Conservation (phyloP, 2,888 invertebrate genomes). For the Schizaphis graminum region DNA sequence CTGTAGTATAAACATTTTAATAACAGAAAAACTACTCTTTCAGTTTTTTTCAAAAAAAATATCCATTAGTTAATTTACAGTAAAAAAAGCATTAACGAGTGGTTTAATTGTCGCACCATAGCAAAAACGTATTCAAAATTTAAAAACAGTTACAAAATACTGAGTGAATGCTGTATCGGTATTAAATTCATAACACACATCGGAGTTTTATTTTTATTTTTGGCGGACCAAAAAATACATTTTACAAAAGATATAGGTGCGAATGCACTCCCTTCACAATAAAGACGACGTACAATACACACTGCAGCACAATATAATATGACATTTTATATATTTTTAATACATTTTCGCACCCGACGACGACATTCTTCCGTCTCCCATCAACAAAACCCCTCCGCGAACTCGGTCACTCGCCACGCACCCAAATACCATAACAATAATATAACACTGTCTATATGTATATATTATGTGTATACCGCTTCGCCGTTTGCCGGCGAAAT, state of each 20-base stretch:
- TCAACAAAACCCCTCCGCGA: background rate
- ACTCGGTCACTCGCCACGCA: background rate
- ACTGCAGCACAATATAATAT: background rate
- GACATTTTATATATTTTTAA: background rate
- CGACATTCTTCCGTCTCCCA: conserved; percentile 6
- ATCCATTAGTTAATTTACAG: too few relatives aligned
- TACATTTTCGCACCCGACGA: background rate
- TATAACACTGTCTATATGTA: background rate
- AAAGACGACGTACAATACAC: background rate
- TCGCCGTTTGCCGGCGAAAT: conserved; percentile 36
- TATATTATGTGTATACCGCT: background rate
- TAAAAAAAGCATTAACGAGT: too few relatives aligned
- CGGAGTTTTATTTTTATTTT: background rate
- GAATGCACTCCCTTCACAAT: background rate
- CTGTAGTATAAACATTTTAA: too few relatives aligned
- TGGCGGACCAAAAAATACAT: background rate
- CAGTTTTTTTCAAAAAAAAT: too few relatives aligned
- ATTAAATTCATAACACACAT: background rate
- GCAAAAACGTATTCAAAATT: background rate
- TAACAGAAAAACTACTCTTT: too few relatives aligned
- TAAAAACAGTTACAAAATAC: background rate
- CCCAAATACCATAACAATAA: background rate
- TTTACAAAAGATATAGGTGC: background rate
- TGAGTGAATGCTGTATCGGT: background rate
- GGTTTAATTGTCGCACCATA: background rate